Evolutionary conservation across 2,888 invertebrate species (phyloP), one percentile per base, ranked within the genome.

Genomic region (Muschampia plurimacula): DNA sequence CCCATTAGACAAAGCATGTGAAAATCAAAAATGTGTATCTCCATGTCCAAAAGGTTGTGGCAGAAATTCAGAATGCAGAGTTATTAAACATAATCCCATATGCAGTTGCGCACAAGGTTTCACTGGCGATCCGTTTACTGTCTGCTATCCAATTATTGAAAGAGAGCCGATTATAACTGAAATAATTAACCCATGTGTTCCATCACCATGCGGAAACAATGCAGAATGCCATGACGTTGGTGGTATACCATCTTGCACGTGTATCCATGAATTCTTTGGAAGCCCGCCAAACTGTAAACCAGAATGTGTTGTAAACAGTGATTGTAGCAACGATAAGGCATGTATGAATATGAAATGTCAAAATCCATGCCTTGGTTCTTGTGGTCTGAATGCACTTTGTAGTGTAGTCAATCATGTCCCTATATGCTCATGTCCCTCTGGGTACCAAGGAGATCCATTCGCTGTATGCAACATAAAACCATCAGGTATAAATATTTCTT

Each of bases 121-220:
- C 76, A 95, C 95, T 13, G 96, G 96, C 52, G 96, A 96, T 92
- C 96, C 96, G 71, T 96, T 96, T 81, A 94, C 96, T 79, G 88
- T 83, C 79, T 95, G 91, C 85, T 89, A 87, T 77, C 76, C 85
- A 69, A 52, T 86, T 69, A 81, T 86, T 83, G 90, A 88, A 78
- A 81, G 82, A 55, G 83, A 86, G 78, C 86, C 86, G n/a, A 64
- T 83, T 71, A 55, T 81, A 62, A 78, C 77, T 74, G 85, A 84
- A 74, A 82, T 83, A 55, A 65, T 79, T 5, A 88, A 97, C 87
- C 97, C 97, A 55, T 97, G 97, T 81, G 83, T 96, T 65, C 97
- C 97, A 57, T 96, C 97, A 67, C 97, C 97, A 0, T 98, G 98
- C 84, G 97, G 98, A 63, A 94, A 96, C 52, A 96, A 96, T 82